Conservation (phyloP, 2,797 vertebrate genomes). For the Hyperoplus immaculatus region DNA sequence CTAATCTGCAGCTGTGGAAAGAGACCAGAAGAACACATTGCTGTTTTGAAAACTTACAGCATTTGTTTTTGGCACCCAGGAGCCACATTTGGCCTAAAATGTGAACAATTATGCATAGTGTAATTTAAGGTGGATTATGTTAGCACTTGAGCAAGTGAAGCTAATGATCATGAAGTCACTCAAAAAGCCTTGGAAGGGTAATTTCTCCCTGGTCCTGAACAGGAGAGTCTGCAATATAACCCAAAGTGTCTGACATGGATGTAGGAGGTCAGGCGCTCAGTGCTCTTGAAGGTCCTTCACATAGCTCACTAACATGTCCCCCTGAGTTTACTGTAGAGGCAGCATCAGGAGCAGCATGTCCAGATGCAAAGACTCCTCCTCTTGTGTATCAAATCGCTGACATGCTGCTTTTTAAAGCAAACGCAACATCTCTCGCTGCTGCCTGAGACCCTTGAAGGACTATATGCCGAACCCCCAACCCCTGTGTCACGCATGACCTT, state of each 20-base stretch:
- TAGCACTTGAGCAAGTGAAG: neutral
- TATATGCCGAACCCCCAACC: constrained; percentile 38
- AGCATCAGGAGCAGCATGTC: constrained; percentile 37
- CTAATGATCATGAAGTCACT: neutral
- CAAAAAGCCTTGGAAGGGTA: neutral
- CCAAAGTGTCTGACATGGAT: constrained; percentile 2
- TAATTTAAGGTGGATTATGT: constrained; percentile 22
- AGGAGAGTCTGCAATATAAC: constrained; percentile 10
- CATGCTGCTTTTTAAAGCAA: constrained; percentile 59
- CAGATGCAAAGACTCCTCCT: constrained; percentile 49
- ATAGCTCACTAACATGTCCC: neutral
- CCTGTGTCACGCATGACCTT: constrained; percentile 56
- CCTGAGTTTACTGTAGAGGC: constrained; percentile 4
- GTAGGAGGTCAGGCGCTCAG: constrained; percentile 14
- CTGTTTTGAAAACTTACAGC: constrained; percentile 8
- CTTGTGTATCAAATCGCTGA: constrained; percentile 48
- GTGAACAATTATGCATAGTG: constrained; percentile 12
- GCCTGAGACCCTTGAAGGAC: constrained; percentile 34
- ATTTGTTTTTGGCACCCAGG: constrained; percentile 29
- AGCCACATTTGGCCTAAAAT: neutral
- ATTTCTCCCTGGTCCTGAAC: constrained; percentile 11
- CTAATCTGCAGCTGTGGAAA: constrained; percentile 25
- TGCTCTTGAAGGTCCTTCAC: constrained; percentile 35
- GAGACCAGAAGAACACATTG: constrained; percentile 9
- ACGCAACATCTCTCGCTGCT: constrained; percentile 52